Evolutionary conservation across 2,797 vertebrate genomes (phyloP).

Genomic region (Poliocrania exsul): DNA sequence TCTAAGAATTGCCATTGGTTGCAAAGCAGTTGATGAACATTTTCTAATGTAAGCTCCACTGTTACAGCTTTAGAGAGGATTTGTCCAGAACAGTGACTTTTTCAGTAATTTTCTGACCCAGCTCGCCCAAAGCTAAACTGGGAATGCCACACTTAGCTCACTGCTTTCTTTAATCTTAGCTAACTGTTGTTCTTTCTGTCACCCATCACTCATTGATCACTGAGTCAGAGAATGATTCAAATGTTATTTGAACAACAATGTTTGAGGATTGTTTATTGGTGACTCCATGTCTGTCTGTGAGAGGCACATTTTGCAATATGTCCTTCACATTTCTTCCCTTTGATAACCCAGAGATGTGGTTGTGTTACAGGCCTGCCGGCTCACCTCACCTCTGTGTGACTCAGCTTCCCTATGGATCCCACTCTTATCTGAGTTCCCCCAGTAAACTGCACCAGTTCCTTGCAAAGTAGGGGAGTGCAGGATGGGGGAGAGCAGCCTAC

Average conservation of each 20-base stretch:
- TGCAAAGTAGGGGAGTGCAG: background rate
- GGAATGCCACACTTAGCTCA: background rate
- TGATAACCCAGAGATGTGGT: background rate
- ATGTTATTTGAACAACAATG: background rate
- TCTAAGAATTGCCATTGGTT: background rate
- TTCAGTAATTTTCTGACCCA: background rate
- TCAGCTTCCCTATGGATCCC: background rate
- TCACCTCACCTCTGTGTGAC: background rate
- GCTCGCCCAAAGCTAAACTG: background rate
- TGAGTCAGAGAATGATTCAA: constrained; percentile 57
- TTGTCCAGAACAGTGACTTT: background rate
- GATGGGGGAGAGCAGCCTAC: background rate
- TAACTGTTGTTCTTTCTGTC: background rate
- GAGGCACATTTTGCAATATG: constrained; percentile 20
- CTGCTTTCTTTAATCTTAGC: constrained; percentile 8
- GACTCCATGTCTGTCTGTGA: background rate
- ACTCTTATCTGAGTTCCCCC: background rate
- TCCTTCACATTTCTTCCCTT: background rate
- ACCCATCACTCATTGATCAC: background rate
- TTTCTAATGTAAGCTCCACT: background rate
- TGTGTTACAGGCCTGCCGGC: background rate
- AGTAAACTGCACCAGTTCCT: background rate
- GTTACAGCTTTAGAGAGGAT: background rate
- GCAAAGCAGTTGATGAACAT: background rate
- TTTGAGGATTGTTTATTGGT: constrained; percentile 35